Conservation (phyloP, 2,797 vertebrate species). For the Pangasius krempfi region DNA sequence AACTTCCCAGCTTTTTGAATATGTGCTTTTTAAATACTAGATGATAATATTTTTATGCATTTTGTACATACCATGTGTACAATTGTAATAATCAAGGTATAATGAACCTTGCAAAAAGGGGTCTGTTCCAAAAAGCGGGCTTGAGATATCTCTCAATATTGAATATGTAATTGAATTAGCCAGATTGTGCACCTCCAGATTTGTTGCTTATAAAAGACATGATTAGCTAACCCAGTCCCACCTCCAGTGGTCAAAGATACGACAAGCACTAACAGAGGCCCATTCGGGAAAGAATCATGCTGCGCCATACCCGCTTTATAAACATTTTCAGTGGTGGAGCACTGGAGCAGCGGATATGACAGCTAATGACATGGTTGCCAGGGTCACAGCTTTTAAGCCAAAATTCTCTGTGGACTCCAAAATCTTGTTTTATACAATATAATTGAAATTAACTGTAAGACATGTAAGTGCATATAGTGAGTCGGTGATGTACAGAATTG, state of each 20-base stretch:
- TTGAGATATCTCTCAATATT: neutral
- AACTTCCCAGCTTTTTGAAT: neutral
- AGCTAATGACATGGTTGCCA: neutral
- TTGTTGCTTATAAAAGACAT: neutral
- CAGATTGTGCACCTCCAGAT: neutral
- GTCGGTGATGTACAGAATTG: neutral
- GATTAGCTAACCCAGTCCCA: neutral
- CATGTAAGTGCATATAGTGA: neutral
- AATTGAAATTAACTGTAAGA: neutral
- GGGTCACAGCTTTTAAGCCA: neutral
- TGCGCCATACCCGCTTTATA: neutral
- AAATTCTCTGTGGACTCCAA: neutral
- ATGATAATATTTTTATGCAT: neutral
- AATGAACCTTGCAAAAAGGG: neutral
- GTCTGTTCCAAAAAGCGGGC: neutral
- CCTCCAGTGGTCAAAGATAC: neutral
- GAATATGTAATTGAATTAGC: neutral
- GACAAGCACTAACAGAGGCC: neutral
- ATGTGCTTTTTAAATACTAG: neutral
- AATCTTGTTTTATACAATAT: neutral
- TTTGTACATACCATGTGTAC: neutral
- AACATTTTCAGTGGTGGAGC: neutral
- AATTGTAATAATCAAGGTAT: neutral
- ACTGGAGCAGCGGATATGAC: neutral
- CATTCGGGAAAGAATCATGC: neutral